These are phyloP conservation scores for Sus scrofa DNA, from an alignment of 2,113 vertebrate genomes.

Conservation along the genomic window T2T-Sscrofa CM000824.6:168346501-168347000, in stretches of 20 bases:
- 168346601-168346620: neutral
- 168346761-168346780: neutral
- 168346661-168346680: neutral
- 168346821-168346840: slow-evolving; percentile 2
- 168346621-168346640: neutral
- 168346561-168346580: neutral
- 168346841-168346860: slow-evolving; percentile 3
- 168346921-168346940: neutral
- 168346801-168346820: neutral
- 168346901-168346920: neutral
- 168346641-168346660: slow-evolving; percentile 19
- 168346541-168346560: neutral
- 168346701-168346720: neutral
- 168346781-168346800: neutral
- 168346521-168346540: neutral
- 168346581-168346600: neutral
- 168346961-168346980: neutral
- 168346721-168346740: neutral
- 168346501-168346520: slow-evolving; percentile 10
- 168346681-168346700: neutral
- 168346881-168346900: slow-evolving; percentile 41
- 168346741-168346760: neutral
- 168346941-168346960: neutral
- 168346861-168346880: neutral
- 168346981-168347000: neutral